Base-by-base conservation (phyloP, 1,140 invertebrate genomes). In the Drosophila nasuta region DNA sequence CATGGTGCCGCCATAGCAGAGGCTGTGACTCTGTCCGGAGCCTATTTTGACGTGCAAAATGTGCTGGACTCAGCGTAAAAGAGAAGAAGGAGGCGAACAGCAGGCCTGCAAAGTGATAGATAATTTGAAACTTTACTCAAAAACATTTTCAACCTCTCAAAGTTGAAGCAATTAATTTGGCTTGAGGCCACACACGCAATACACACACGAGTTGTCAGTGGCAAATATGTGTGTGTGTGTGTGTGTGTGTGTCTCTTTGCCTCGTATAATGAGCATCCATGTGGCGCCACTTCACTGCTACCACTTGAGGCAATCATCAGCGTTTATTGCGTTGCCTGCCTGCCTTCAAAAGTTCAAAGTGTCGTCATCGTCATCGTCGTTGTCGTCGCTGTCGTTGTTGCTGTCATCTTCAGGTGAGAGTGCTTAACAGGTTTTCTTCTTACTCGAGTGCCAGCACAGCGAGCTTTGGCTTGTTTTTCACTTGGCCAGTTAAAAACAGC, bases 1-100 rank as follows among this genome's bases (percentile, higher is more conserved):
- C 91, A 90, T 88, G 71, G 90, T 93, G 81, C 92, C 91, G 85
- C 92, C 92, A 92, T 93, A 85, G 82, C 92, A 92, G 74, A 93
- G 86, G 77, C 91, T 92, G 87, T 92, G 89, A 92, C 92, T 93
- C 73, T 93, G 92, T 82, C 91, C 92, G 80, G 92, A 93, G 71
- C 92, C 92, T 93, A 93, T 93, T 90, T 92, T 93, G 92, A 90
- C 77, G 71, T 73, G 68, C 81, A 82, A 88, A 88, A 88, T 89
- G 77, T 78, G 77, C 77, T 77, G 80, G 78, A 86, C 76, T 63
- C 64, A 56, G 73, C 48, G 45, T 52, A 48, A 54, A 69, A 71
- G 2, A 45, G 17, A 43, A 11, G 38, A 17, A 59, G 35, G 7
- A 52, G 57, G 11, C 52, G 33, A 38, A 17, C n/a, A 35, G 83